A percentile compares a stretch with the other conserved stretches of the same genome.
Conservation (phyloP, 1,140 invertebrate species). For the Microplitis demolitor region DNA sequence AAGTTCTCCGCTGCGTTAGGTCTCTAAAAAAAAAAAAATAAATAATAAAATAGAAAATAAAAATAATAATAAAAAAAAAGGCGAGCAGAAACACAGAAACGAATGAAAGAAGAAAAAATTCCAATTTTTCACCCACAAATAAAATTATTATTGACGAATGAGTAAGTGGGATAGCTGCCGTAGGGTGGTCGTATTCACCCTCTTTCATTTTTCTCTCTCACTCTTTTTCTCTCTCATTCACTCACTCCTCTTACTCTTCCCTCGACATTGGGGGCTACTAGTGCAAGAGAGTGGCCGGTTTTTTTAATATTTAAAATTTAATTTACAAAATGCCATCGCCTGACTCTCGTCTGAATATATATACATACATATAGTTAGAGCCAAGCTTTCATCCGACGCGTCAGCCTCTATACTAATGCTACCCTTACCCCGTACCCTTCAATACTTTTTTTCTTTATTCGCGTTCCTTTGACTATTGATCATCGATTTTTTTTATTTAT, state of each 20-base stretch:
- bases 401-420: conserved; percentile 22
- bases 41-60: background rate
- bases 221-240: conserved; percentile 1
- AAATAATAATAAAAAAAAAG: background rate
- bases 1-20: background rate
- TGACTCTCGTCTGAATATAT: conserved; percentile 28
- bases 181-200: conserved; percentile 29
- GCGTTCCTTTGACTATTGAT: background rate
- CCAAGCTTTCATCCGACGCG: conserved; percentile 31
- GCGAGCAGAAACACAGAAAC: conserved; percentile 30
- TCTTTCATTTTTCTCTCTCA: background rate
- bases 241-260: background rate
- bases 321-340: conserved; percentile 55
- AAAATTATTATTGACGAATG: conserved; percentile 60
- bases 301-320: conserved; percentile 61
- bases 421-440: background rate
- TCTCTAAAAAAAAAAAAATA: conserved; percentile 15
- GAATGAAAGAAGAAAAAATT: conserved; percentile 26
- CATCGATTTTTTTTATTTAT: background rate
- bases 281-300: conserved; percentile 31
- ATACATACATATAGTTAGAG: conserved; percentile 8
- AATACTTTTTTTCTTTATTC: background rate
- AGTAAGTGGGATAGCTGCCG: conserved; percentile 49
- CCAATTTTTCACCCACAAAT: conserved; percentile 55
- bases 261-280: background rate